A percentile compares a stretch with the other conserved stretches of the same genome.
phyloP scores from a whole-genome alignment of 2,888 invertebrate genomes.

The Idaea dimidiata region DNA sequence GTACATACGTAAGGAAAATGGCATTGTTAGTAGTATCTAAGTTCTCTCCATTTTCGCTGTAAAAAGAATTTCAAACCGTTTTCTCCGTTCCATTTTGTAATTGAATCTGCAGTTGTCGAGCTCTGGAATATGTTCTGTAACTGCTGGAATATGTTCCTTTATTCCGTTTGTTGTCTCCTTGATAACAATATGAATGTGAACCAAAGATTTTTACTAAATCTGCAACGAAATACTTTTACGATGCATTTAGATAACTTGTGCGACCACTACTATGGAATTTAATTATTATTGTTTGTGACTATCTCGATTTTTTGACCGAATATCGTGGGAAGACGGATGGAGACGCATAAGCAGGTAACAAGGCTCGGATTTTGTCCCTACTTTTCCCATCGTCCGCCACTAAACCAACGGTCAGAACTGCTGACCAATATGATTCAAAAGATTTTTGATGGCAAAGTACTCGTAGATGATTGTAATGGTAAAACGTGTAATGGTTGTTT shows the following conservation, averaged over 20 bases:
- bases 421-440: too few species aligned
- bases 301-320: too few species aligned
- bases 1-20: background rate
- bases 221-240: conserved; percentile 32
- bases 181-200: background rate
- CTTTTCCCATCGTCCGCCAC: too few species aligned
- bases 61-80: background rate
- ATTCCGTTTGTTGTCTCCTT: background rate
- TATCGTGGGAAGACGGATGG: too few species aligned
- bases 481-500: too few species aligned
- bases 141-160: background rate
- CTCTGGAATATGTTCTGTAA: background rate
- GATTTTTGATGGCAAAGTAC: too few species aligned
- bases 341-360: too few species aligned
- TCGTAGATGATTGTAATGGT: too few species aligned
- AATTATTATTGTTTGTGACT: too few species aligned
- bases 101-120: background rate
- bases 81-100: background rate
- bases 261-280: conserved; percentile 26
- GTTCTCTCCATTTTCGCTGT: background rate
- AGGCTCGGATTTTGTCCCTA: too few species aligned
- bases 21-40: background rate
- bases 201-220: conserved; percentile 27
- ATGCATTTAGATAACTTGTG: conserved; percentile 31
- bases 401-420: too few species aligned